Conservation (phyloP, 1,140 invertebrate genomes). For the Lanistes nyassanus region DNA sequence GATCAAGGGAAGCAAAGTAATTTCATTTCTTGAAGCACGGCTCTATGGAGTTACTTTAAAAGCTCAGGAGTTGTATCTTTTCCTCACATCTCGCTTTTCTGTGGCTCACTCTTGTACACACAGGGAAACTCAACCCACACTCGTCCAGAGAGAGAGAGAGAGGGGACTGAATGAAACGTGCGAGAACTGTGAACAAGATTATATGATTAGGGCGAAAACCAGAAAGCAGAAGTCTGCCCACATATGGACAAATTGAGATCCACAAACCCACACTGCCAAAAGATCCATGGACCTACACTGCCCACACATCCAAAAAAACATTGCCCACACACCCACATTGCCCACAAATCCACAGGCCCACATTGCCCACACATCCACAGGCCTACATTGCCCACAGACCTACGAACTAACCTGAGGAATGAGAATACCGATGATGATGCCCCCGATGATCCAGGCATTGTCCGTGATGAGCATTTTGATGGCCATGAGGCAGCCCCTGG, state of each 20-base stretch:
- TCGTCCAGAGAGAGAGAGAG: neutral
- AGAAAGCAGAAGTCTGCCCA: neutral
- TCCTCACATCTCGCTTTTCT: neutral
- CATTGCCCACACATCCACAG: too few species aligned
- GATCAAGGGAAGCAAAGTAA: too few species aligned
- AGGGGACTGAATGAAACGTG: neutral
- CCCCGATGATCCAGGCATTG: conserved; percentile 46
- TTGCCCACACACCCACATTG: neutral
- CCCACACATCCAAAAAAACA: neutral
- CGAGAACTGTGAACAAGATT: neutral
- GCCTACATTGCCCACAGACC: neutral
- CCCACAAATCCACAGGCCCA: neutral
- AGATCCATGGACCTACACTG: neutral
- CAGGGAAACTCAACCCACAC: neutral
- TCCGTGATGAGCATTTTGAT: conserved; percentile 44
- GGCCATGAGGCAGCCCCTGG: conserved; percentile 46
- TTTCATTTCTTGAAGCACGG: too few species aligned
- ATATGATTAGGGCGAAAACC: neutral
- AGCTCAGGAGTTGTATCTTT: too few species aligned
- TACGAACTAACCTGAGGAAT: conserved; percentile 46
- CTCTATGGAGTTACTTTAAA: too few species aligned
- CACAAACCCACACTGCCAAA: conserved; percentile 3
- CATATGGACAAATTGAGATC: neutral
- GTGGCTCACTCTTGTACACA: neutral
- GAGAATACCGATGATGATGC: conserved; percentile 42